Base-by-base conservation (phyloP, 2,888 invertebrate genomes). In the Drosophila dives region DNA sequence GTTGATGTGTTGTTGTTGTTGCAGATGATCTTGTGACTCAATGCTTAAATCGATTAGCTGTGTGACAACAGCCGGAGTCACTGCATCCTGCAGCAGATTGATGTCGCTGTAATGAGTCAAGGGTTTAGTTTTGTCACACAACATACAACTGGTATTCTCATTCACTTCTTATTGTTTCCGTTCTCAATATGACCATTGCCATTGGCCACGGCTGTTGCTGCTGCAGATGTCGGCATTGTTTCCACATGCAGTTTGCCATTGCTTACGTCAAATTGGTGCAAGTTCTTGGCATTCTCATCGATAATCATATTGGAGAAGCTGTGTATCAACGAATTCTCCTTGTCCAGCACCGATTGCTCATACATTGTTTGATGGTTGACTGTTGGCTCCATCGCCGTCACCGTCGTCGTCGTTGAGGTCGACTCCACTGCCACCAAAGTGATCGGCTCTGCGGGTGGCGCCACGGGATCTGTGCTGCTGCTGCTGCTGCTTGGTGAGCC, bases 161-260 rank as follows among this genome's bases (percentile, higher is more conserved):
- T 86, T 90, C 77, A 93, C 93, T 92, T 93, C 88, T 93, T 92
- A 80, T 93, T 93, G 83, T 91, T 92, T 81, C 92, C 92, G 91
- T 91, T 92, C 90, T 92, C 93, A 76, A 92, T 91, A 74, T 93
- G 93, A 54, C 93, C 93, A 81, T 93, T 93, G 63, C 93, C 93
- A 83, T 93, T 93, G 70, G 92, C 91, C 75, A 93, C 92, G 58
- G 59, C 68, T 17, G 63, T 51, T 48, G 68, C 20, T 34, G 62
- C 45, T 36, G 56, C 26, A 23, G 59, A 38, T 42, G 55, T 11
- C 38, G 76, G 72, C 64, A 76, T 76, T 40, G 63, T 51, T 48
- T 90, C 91, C 48, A 79, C 60, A 68, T 86, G 85, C 74, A 90
- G 69, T 84, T 93, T 93, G 72, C 93, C 92, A 75, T 93, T 93